Evolutionary conservation across 2,888 invertebrate species (phyloP), one percentile per base, ranked within the genome.

Genomic region (Globia sparganii): DNA sequence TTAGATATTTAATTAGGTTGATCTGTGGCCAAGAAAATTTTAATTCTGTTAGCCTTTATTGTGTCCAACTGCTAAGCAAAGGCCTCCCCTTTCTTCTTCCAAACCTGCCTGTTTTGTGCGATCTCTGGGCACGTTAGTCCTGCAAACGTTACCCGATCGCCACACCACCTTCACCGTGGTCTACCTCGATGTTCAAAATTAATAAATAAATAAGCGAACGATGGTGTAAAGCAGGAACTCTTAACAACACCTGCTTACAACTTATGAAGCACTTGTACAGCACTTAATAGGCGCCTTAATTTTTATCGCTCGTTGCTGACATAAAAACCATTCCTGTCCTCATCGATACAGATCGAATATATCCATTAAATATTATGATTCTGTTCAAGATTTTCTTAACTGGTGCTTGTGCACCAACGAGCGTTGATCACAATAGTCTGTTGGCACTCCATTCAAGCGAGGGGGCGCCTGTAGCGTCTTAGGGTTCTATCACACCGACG

Each of bases 391-490:
- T 56, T 62, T 40, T 67, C 21, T 43, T 49, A 66, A 79, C 53
- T 13, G 80, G 68, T 73, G n/a, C 21, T 84, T 69, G 40, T 74
- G 53, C 28, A 78, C 56, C 59, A 70, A 70, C 65, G 78, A 78
- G 53, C 11, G 40, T 37, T 46, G 56, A 40, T 5, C 65, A 81
- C 72, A 81, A 80, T 80, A 80, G 66, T 65, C 43, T 70, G 73
- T 73, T 81, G 85, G 81, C 81, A 84, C 69, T 66, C 61, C 31
- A 58, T 43, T 40, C 66, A 58, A 84, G 66, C 75, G 37, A 66
- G 34, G 66, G 79, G 84, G 80, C 73, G 85, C 61, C 84, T 83
- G 25, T 28, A 84, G 28, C 78, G n/a, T 31, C 49, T 70, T 59
- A 37, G 15, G 46, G 46, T 1, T 8, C 4, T n/a, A 37, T 13